Evolutionary conservation across 2,888 invertebrate species (phyloP).

Genomic region (Leptopilina syphax): DNA sequence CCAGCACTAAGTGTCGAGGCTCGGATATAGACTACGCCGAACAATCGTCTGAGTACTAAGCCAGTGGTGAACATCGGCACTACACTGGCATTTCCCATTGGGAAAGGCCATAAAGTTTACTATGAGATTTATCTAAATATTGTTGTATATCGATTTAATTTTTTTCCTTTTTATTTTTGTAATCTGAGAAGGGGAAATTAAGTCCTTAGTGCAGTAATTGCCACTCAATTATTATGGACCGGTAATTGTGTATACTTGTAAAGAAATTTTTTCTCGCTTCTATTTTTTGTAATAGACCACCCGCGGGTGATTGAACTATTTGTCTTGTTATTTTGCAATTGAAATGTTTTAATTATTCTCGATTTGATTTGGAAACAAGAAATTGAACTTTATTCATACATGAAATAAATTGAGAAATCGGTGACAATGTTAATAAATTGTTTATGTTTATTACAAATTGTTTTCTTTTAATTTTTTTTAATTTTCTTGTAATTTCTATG

Average conservation of each 20-base stretch:
- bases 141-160: neutral
- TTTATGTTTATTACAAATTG: too few species aligned
- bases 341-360: conserved; percentile 34
- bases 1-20: too few species aligned
- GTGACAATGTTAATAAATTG: too few species aligned
- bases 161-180: neutral
- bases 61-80: too few species aligned
- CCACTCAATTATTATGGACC: neutral
- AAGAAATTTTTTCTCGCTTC: neutral
- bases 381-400: neutral
- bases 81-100: too few species aligned
- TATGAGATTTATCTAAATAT: neutral
- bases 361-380: neutral
- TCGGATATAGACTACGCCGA: too few species aligned
- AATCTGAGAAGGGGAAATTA: neutral
- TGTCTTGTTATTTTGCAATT: conserved; percentile 22
- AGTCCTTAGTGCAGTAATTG: conserved; percentile 21
- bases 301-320: conserved; percentile 27
- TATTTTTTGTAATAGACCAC: conserved; percentile 22
- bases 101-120: neutral
- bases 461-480: too few species aligned
- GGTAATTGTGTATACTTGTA: neutral
- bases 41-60: too few species aligned
- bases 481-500: too few species aligned
- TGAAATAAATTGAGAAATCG: neutral